Evolutionary conservation across 2,113 vertebrate species (phyloP).

Genomic region (Misgurnus mizolepis): DNA sequence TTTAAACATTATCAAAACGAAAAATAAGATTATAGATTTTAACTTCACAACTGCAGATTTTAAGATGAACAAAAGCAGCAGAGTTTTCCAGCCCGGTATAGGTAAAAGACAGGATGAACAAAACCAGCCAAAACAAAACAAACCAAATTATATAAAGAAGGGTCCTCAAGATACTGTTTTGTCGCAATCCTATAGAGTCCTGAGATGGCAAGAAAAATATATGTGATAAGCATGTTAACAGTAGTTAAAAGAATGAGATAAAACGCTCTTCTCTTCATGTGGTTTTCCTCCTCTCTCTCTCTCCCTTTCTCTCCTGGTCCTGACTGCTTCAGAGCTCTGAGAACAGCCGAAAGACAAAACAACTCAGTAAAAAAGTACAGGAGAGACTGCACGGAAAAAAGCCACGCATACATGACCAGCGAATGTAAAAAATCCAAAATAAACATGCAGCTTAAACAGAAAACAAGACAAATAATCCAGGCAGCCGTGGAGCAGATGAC

Average conservation of each 20-base stretch:
- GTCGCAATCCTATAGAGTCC: neutral
- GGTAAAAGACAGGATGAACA: neutral
- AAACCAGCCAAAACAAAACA: neutral
- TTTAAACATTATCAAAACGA: no score
- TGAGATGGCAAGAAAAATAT: neutral
- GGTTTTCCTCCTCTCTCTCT: neutral
- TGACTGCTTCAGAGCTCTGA: constrained; percentile 14
- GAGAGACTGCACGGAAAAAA: no score
- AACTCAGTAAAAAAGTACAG: neutral
- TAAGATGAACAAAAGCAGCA: no score
- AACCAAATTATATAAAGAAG: neutral
- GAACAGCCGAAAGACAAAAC: neutral
- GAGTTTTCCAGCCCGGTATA: neutral
- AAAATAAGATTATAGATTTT: no score
- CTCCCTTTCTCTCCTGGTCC: constrained; percentile 9
- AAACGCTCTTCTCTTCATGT: constrained; percentile 10
- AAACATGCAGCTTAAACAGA: no score
- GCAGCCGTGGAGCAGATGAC: no score
- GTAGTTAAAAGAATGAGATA: constrained; percentile 2
- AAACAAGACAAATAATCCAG: no score
- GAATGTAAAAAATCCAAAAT: no score
- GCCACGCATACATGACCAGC: no score
- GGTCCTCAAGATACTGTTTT: neutral
- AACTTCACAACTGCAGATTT: no score
- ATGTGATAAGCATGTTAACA: neutral